Percentiles rank a stretch among this genome's conserved stretches.
Evolutionary conservation across 35 echinoderm and acorn worm species (phyloP).

Genomic region (Stichopus chloronotus): DNA sequence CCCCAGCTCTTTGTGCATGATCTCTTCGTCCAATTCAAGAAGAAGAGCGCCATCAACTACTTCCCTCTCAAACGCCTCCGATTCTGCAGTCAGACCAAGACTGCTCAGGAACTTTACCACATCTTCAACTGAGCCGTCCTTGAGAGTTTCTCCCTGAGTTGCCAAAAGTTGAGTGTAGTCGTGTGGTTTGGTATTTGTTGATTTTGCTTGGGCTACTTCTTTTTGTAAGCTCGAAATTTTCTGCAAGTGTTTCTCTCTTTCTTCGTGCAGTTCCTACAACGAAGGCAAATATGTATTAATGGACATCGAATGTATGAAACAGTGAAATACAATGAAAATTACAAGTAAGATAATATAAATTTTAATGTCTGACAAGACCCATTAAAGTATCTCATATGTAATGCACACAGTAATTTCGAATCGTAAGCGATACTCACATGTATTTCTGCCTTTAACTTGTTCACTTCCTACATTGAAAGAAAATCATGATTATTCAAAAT

Average conservation of each 20-base stretch:
- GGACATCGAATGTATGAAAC: too few relatives aligned
- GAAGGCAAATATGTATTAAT: not conserved
- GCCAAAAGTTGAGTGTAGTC: too few relatives aligned
- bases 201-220: not conserved
- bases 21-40: conserved; percentile 4
- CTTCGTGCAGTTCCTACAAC: not conserved
- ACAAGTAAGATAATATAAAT: too few relatives aligned
- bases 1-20: not conserved
- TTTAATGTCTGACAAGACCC: too few relatives aligned
- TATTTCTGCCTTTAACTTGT: too few relatives aligned
- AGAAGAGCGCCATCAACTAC: not conserved
- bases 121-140: not conserved
- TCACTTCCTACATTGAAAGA: too few relatives aligned
- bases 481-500: too few relatives aligned
- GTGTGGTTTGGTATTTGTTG: not conserved
- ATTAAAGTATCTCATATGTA: too few relatives aligned
- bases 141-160: not conserved
- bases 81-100: not conserved
- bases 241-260: not conserved
- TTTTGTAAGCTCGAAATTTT: not conserved
- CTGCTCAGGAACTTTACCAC: not conserved
- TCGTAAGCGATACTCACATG: too few relatives aligned
- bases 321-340: too few relatives aligned
- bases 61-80: not conserved
- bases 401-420: too few relatives aligned